Percentiles rank a stretch among this genome's conserved stretches.
Evolutionary conservation across 2,797 vertebrate genomes (phyloP).

Genomic region (Masticophis lateralis): DNA sequence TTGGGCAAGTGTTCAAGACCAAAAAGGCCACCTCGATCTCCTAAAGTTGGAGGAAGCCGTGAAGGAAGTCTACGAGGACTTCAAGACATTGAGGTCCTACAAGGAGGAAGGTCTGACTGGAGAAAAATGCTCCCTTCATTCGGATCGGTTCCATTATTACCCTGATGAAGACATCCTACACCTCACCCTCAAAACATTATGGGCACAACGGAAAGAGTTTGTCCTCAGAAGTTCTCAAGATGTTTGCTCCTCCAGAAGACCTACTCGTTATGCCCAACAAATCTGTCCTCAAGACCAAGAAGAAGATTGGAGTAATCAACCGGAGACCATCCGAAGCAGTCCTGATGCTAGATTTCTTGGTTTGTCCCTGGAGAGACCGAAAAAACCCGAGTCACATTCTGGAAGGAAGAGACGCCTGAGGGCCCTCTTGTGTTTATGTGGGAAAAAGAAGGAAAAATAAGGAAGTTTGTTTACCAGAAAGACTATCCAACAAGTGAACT

Average conservation of each 20-base stretch:
- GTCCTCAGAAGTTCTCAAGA: not conserved
- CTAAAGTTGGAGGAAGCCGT: not conserved
- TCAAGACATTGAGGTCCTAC: not conserved
- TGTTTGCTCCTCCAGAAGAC: not conserved
- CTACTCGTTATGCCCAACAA: not conserved
- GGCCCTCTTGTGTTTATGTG: not conserved
- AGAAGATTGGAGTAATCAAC: not conserved
- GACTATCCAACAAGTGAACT: not conserved
- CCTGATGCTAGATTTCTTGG: not conserved
- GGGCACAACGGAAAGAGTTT: not conserved
- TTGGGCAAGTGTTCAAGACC: not conserved
- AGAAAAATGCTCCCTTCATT: too few relatives aligned
- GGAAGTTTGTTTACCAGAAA: not conserved
- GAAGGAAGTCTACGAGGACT: not conserved
- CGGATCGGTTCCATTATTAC: not conserved
- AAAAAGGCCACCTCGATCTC: not conserved
- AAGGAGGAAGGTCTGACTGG: not conserved
- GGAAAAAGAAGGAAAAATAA: not conserved
- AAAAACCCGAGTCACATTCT: not conserved
- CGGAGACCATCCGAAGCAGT: rapidly evolving
- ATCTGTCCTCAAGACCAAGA: not conserved
- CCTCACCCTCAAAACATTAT: not conserved
- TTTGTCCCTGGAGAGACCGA: not conserved
- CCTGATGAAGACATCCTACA: not conserved
- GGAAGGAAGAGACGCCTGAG: not conserved